phyloP scores from a whole-genome alignment of 2,888 invertebrate genomes.

The Piscicola geometra region DNA sequence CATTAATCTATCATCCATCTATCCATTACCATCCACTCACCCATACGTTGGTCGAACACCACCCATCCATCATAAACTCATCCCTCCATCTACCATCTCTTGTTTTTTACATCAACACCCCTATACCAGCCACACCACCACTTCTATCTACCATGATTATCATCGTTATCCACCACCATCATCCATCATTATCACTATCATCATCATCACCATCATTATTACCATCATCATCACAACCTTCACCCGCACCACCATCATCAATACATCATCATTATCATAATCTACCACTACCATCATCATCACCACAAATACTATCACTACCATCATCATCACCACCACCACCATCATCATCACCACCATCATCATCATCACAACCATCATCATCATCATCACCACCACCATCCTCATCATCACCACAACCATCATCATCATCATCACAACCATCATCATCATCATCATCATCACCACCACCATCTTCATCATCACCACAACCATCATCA shows the following conservation, averaged over 20 bases:
- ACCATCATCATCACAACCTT: not conserved
- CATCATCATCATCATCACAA: no score
- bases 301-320: not conserved
- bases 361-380: no score
- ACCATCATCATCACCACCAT: no score
- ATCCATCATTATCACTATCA: not conserved
- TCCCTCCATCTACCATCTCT: not conserved
- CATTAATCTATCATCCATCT: not conserved
- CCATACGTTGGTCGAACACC: not conserved
- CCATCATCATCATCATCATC: no score
- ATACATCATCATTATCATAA: not conserved
- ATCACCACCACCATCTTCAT: no score
- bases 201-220: no score
- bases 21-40: not conserved
- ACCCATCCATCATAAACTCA: not conserved
- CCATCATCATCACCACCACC: not conserved
- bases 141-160: no score
- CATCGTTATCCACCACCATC: no score
- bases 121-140: no score
- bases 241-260: not conserved
- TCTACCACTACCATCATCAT: not conserved
- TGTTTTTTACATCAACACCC: not conserved
- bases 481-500: no score
- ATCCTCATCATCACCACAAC: no score
- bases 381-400: no score